Evolutionary conservation across 2,113 vertebrate species (phyloP).

Genomic region (Pipa parva): DNA sequence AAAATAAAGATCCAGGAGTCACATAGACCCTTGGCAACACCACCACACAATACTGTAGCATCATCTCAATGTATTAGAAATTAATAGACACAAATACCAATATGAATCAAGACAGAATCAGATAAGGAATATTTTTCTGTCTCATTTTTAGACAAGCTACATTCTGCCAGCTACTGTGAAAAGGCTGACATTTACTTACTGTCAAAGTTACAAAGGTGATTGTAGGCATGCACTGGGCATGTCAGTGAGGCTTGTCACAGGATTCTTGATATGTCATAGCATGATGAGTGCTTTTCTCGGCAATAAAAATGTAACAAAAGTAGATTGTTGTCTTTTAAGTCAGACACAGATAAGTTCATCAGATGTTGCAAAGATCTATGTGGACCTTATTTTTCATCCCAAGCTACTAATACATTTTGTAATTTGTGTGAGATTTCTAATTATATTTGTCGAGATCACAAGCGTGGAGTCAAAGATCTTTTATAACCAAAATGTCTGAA

Average conservation of each 20-base stretch:
- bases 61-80: too few relatives aligned
- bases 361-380: neutral
- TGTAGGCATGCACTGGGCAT: neutral
- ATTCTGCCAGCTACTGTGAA: neutral
- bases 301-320: neutral
- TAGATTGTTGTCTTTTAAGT: neutral
- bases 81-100: too few relatives aligned
- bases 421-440: constrained; percentile 2
- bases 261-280: neutral
- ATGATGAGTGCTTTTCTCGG: neutral
- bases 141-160: neutral
- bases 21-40: too few relatives aligned
- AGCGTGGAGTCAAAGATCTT: constrained; percentile 11
- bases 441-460: constrained; percentile 17
- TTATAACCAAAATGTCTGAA: constrained; percentile 12
- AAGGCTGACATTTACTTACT: neutral
- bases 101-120: neutral
- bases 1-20: too few relatives aligned
- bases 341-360: neutral
- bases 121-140: neutral
- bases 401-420: neutral
- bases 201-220: neutral
- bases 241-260: neutral
- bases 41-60: too few relatives aligned
- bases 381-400: neutral